Base-by-base conservation (phyloP, 2,797 vertebrate genomes). In the Phrynocephalus vlangalii region DNA sequence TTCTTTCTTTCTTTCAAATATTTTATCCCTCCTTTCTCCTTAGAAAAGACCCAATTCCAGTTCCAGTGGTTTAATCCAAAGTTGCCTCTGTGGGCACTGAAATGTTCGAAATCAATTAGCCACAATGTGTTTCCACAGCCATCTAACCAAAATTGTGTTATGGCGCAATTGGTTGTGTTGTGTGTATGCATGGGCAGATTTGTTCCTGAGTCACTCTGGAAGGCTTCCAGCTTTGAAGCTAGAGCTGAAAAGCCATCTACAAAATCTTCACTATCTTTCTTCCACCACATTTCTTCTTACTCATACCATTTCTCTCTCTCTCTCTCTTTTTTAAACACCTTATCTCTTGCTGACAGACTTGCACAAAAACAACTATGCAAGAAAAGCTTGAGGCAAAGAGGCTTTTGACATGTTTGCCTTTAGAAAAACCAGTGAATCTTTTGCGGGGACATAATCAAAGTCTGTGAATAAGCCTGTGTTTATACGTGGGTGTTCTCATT, bases 311-410 rank as follows among this genome's bases (percentile, higher is more conserved):
- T 87, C 91, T 88, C 81, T 92, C 76, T 90, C 38, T 4, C 38
- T 4, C 38, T 44, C 38, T 33, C 33, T 92, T 92, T 92, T 92
- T 82, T 82, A 33, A 44, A 44, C 91, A 89, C 89, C 76, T 89
- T 94, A 91, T 92, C 86, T 91, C 71, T 87, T 79, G 89, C 91
- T 86, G 75, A 3, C 48, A 90, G 66, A 33, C 88, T 87, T 90
- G 77, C 68, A 89, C 77, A 90, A 90, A 93, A 77, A 50, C 72
- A 73, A 30, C 30, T 33, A 73, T 73, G 60, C 52, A 88, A 75
- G 82, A 92, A 94, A 83, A 91, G 73, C 87, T 91, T 76, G 56
- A 91, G 77, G 71, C 73, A 91, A 86, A 86, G 60, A 90, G 48
- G 13, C 83, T 88, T 89, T 90, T 90, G 84, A 83, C 86, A 90